Base-by-base conservation (phyloP, 2,113 vertebrate species). In the Coptodon rendalli region DNA sequence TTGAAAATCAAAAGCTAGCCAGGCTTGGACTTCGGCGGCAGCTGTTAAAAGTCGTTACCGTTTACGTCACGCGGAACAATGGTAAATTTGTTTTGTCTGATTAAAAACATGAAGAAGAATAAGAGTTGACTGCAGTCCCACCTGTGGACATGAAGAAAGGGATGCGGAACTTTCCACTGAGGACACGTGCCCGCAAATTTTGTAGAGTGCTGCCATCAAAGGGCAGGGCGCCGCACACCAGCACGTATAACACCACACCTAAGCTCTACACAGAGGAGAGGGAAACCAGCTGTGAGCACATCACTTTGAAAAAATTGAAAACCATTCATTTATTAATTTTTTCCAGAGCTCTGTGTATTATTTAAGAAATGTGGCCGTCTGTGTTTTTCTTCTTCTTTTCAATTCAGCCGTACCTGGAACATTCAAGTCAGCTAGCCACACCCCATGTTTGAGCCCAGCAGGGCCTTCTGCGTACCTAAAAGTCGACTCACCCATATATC, bases 61-160 rank as follows among this genome's bases (percentile, higher is more conserved):
- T 11, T 9, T 81, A 17, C 9, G 9, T 57, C 52, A 24, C 6
- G 6, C 14, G 1, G 8, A 40, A 54, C 13, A 80, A 53, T 22
- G 31, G 50, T 48, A 76, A 76, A 78, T 31, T 78, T 31, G 27
- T 78, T 78, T 78, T 31, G 71, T 31, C 16, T 50, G 27, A 78
- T 78, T 78, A 50, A 78, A 78, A 78, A n/a, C 71, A 53, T 6
- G 29, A 17, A 36, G 19, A 6, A 34, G 22, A 76, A 59, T 27
- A 22, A 31, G 34, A 27, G 19, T 7, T 50, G 16, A 54, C 8
- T 14, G 3, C 10, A 29, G 19, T 53, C 96, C 95, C 92, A 99
- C 98, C 98, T 97, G 99, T 99, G 94, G 98, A 99, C 99, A 99
- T 99, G 95, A 99, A 99, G 93, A 99, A 99, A 0, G 99, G 99